Evolutionary conservation across 1,140 invertebrate genomes (phyloP), one percentile per base, ranked within the genome.

Genomic region (Drosophila pandora): DNA sequence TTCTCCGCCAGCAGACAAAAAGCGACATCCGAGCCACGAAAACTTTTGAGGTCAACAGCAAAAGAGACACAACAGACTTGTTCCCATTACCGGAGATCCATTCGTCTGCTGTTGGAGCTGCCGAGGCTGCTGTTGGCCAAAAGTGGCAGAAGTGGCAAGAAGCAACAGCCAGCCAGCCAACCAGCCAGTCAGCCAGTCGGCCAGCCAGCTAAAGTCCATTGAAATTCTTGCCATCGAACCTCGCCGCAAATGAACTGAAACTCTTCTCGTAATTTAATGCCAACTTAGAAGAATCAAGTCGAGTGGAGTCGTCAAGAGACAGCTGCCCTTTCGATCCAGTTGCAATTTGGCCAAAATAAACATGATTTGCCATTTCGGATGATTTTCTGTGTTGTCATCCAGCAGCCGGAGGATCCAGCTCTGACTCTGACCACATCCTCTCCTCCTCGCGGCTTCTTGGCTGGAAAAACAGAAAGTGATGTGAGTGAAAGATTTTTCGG

Each of bases 281-380:
- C 79, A 83, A 83, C 64, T 84, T 83, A 83, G 79, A 83, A 77
- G 75, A 60, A 47, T 48, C 47, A 60, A 76, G 73, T 55, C 53
- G 41, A 53, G 52, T 47, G 58, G 43, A 47, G 43, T 47, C 63
- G 50, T 61, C 58, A 65, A 74, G 58, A 25, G 75, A 77, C 75
- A 77, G 75, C 75, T 79, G 58, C 64, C 70, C 75, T 82, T 82
- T 82, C 79, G 79, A 83, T 82, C 69, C 79, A 82, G 79, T 82
- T 81, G 78, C 78, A 80, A 65, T 76, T 69, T 56, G 63, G 50
- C 63, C 65, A 69, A 69, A 69, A 56, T 69, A 69, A 69, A 83
- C 80, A 83, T 83, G 79, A 83, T 83, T 78, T 83, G 79, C 79
- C 79, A 79, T 83, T 83, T 79, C 70, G 73, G 77, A 73, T 76